Evolutionary conservation across 2,113 vertebrate species (phyloP), one percentile per base, ranked within the genome.

Genomic region (Nibea albiflora): DNA sequence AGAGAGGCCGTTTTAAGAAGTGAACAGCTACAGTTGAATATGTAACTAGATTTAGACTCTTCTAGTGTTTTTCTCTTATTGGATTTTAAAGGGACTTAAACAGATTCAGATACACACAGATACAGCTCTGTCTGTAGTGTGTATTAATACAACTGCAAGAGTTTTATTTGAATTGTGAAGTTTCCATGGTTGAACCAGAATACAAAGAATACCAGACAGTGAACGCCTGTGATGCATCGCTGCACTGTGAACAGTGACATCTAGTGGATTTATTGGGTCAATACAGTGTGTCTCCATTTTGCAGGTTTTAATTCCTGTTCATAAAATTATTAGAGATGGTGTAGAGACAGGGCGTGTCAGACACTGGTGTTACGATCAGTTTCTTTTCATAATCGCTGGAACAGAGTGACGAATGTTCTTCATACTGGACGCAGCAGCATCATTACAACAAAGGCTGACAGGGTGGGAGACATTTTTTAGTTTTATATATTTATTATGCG

Each of bases 201-300:
- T n/a, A n/a, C 31, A 42, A 44, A 63, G 19, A 22, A 12, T 22
- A 15, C 42, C 20, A n/a, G 47, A 20, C 47, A n/a, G 47, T 35
- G 47, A 49, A 35, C n/a, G 31, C 31, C 1, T 61, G 28, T 19
- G 26, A 35, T 35, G 31, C 31, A 35, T 31, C 9, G 58, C 60
- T 62, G 64, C 17, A 14, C 26, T n/a, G 19, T 28, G 20, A 69
- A 54, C 50, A 54, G 66, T 53, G 66, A 54, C 49, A 53, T 42
- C 50, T 69, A 8, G 20, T 54, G 31, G 28, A 39, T 19, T 35
- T 47, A 1, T 39, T 53, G 20, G 26, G 6, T 54, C 20, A 39
- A 11, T 22, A 3, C 12, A 24, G 11, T 10, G 19, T 4, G 16
- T 39, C 12, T 39, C 50, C 28, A 54, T 39, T 53, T 68, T 53